Base-by-base conservation (phyloP, 2,888 invertebrate species). In the Entomobrya proxima region DNA sequence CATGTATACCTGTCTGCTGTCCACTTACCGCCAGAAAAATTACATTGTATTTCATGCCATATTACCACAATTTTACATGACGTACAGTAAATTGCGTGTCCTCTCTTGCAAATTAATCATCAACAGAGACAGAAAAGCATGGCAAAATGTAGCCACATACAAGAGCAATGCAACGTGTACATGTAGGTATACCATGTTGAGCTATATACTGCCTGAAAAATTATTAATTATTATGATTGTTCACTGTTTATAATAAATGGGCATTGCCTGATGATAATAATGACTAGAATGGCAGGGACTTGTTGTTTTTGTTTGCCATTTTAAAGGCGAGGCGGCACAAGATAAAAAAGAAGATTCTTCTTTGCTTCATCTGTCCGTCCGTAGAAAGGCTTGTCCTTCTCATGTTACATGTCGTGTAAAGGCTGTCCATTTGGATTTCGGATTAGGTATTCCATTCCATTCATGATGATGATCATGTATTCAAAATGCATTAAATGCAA, bases 341-440 rank as follows among this genome's bases (percentile, higher is more conserved):
- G 6, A 18, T 11, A 64, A 30, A 47, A 40, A 30, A 27, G 69
- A 69, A 69, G 69, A 69, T 27, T 72, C 72, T n/a, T n/a, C n/a
- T 72, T 72, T n/a, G n/a, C 72, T 50, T 72, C 72, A 5, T 72
- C 47, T n/a, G n/a, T 32, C 44, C 64, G 15, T 18, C 27, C 15
- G 67, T 79, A 47, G 18, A 61, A 37, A 74, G 81, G 81, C 74
- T 81, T 82, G 82, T 82, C 82, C 67, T 50, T 50, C 82, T 82
- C 75, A 75, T 82, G 82, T 82, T 64, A 50, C 75, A 13, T 75
- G 82, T 82, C 82, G 40, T 82, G 82, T 82, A 72, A 75, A 35
- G 75, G 50, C 75, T 82, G 82, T 82, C 82, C 75, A 75, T 61
- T 82, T 82, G 50, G 40, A 82, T 82, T 82, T 82, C 75, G 82